Percentiles rank a stretch among this genome's conserved stretches.
Evolutionary conservation across 2,797 vertebrate species (phyloP).

Genomic region (Thamnophis elegans): DNA sequence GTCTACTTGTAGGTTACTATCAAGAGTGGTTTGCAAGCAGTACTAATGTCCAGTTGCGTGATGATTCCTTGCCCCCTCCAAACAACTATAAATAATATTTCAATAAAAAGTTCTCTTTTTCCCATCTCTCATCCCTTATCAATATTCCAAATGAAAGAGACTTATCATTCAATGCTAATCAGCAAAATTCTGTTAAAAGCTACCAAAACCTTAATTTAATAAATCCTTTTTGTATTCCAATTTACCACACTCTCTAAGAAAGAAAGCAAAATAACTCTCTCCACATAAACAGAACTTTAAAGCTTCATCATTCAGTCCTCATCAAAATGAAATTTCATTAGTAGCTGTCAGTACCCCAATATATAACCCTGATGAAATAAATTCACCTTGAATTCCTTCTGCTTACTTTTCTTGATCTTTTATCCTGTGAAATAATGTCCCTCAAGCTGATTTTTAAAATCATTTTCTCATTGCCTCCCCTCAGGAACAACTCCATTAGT

Average conservation of each 20-base stretch:
- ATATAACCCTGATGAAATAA: neutral
- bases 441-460: neutral
- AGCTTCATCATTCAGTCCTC: neutral
- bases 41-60: neutral
- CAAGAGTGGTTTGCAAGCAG: neutral
- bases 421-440: neutral
- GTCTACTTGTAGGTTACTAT: neutral
- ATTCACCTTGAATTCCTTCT: neutral
- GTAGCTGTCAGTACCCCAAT: neutral
- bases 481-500: neutral
- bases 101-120: too few relatives aligned
- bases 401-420: neutral
- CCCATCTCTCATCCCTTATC: too few relatives aligned
- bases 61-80: neutral
- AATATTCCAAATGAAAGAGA: too few relatives aligned
- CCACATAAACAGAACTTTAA: neutral
- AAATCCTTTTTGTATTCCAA: neutral
- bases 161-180: too few relatives aligned
- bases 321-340: neutral
- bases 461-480: neutral
- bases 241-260: neutral
- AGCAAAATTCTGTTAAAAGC: neutral
- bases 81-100: too few relatives aligned
- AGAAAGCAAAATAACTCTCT: neutral
- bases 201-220: neutral